Base-by-base conservation (phyloP, 2,113 vertebrate genomes). In the Eulacestoma nigropectus region DNA sequence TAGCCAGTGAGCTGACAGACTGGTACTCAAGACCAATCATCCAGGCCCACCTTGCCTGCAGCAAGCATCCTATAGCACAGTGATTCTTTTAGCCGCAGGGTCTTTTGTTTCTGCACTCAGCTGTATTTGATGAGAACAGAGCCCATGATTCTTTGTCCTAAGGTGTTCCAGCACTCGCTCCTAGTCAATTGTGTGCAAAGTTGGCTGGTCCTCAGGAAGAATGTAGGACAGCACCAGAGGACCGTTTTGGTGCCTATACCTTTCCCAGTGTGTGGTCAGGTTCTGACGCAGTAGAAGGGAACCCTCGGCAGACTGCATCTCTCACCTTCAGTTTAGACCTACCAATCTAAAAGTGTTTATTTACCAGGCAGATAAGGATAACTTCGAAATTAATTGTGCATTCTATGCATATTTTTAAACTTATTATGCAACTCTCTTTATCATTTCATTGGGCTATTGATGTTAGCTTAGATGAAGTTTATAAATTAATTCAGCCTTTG, bases 401-500 rank as follows among this genome's bases (percentile, higher is more conserved):
- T 19, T 30, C 11, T 46, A 35, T 47, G 30, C 23, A 39, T 70
- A 84, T 59, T 55, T 90, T 19, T 67, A 42, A 84, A 59, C 12
- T 74, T 80, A 64, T 9, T 64, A 35, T 53, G 32, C 3, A 2
- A 63, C 30, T 32, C 9, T 47, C 13, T 77, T 55, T 79, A 57
- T 6, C 17, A 75, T 87, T 93, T 86, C 80, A 95, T 14, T 52
- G 47, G 35, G 39, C 39, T 84, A 75, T 67, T 70, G 60, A 63
- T 75, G 64, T 17, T 60, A 72, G 32, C 53, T 64, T 60, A 87
- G 64, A 77, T 81, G 37, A 90, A 89, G 33, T 76, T 94, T 88
- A 68, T 87, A 96, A 82, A 92, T 88, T 13, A 92, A 94, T 69
- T 84, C 57, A 90, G 49, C 74, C 72, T 92, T 89, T 90, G 80